These are phyloP conservation scores for Halotydeus destructor DNA, from an alignment of 1,140 invertebrate genomes.

Conservation along the genomic window DNA sequence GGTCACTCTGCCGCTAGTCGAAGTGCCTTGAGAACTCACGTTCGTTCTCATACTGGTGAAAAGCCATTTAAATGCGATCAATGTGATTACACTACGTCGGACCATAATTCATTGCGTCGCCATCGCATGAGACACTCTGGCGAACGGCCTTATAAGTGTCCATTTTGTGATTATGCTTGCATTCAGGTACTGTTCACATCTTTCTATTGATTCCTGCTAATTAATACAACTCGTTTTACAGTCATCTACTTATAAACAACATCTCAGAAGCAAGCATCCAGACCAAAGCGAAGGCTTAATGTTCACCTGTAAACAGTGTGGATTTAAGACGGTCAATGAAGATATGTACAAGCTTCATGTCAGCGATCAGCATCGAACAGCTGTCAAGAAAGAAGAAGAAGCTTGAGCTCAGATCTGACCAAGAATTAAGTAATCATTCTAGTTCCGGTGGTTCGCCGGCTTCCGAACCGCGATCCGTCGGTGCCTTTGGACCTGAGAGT, in stretches of 20 bases:
- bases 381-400: no score
- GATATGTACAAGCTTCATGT: conserved; percentile 22
- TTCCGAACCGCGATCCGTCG: no score
- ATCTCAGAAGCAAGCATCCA: conserved; percentile 32
- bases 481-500: no score
- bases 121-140: conserved; percentile 16
- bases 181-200: conserved; percentile 27
- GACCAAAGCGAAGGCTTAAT: conserved; percentile 21
- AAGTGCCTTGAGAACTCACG: conserved; percentile 24
- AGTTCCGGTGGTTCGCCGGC: no score
- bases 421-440: no score
- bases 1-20: conserved; percentile 18
- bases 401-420: no score
- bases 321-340: conserved; percentile 24
- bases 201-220: background rate
- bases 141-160: conserved; percentile 37
- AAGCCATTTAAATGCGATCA: conserved; percentile 51
- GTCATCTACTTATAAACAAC: conserved; percentile 38
- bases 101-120: background rate
- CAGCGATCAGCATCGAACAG: no score
- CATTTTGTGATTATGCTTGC: conserved; percentile 40
- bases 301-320: conserved; percentile 24
- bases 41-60: conserved; percentile 52
- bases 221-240: conserved; percentile 19
- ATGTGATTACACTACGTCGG: conserved; percentile 33